These are phyloP conservation scores for Chirona hameri DNA, from an alignment of 2,888 invertebrate genomes.

Conservation along the genomic window DNA sequence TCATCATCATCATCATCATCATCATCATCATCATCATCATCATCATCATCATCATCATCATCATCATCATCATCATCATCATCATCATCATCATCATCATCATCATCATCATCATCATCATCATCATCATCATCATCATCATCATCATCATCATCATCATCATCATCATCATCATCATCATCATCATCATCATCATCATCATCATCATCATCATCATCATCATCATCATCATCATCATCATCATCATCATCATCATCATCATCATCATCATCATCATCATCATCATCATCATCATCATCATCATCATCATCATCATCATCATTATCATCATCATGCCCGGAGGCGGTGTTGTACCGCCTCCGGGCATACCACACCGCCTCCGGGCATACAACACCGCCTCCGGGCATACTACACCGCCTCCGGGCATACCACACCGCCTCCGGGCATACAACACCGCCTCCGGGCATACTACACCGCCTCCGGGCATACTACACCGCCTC, in stretches of 20 bases:
- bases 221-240: constrained; percentile 7
- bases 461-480: too few relatives aligned
- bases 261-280: constrained; percentile 22
- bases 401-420: too few relatives aligned
- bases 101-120: constrained; percentile 22
- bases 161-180: constrained; percentile 9
- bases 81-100: constrained; percentile 22
- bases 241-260: constrained; percentile 22
- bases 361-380: too few relatives aligned
- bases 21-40: constrained; percentile 22
- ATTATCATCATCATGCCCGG: constrained; percentile 5
- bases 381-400: too few relatives aligned
- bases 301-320: constrained; percentile 22
- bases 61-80: constrained; percentile 22
- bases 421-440: too few relatives aligned
- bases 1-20: constrained; percentile 22
- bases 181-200: constrained; percentile 5
- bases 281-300: constrained; percentile 22
- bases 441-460: too few relatives aligned
- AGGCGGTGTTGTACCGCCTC: too few relatives aligned
- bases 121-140: constrained; percentile 22
- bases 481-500: too few relatives aligned
- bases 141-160: too few relatives aligned
- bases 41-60: constrained; percentile 22
- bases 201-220: constrained; percentile 2